Conservation (phyloP, 2,888 invertebrate genomes). For the Creontiades dilutus region DNA sequence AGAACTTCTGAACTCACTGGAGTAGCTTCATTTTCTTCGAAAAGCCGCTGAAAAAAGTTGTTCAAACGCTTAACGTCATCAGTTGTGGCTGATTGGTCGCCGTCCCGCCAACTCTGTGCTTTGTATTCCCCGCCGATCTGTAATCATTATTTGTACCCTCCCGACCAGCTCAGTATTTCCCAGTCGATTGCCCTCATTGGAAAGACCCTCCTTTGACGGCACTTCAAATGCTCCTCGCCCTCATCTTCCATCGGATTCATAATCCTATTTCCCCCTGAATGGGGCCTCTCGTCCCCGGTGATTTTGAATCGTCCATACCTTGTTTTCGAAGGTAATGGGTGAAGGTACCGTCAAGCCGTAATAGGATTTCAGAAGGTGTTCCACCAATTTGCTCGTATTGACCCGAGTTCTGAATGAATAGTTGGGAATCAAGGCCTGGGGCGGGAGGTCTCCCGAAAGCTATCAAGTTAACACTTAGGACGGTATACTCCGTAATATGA, state of each 20-base stretch:
- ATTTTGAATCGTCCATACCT: slow-evolving; percentile 11
- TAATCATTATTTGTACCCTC: slow-evolving; percentile 2
- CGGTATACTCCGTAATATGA: neutral
- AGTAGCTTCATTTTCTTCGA: no score
- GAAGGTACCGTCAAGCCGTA: neutral
- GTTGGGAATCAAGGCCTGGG: slow-evolving; percentile 4
- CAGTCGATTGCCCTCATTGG: slow-evolving; percentile 15
- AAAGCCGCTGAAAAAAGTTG: no score
- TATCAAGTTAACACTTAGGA: slow-evolving; percentile 31
- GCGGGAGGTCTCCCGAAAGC: neutral
- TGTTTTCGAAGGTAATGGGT: slow-evolving; percentile 5
- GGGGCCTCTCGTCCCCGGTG: slow-evolving; percentile 1
- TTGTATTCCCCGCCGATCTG: neutral
- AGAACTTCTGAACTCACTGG: no score
- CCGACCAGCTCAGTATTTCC: neutral
- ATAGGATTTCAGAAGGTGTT: slow-evolving; percentile 22
- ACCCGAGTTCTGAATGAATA: slow-evolving; percentile 4
- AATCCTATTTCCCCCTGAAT: slow-evolving; percentile 16
- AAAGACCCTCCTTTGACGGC: neutral
- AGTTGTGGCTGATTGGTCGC: no score
- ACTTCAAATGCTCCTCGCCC: neutral
- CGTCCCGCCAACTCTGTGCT: neutral
- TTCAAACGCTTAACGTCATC: no score
- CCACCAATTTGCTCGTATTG: slow-evolving; percentile 31
- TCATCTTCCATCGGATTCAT: slow-evolving; percentile 21